Base-by-base conservation (phyloP, 2,113 vertebrate species). In the Poeciliopsis occidentalis region DNA sequence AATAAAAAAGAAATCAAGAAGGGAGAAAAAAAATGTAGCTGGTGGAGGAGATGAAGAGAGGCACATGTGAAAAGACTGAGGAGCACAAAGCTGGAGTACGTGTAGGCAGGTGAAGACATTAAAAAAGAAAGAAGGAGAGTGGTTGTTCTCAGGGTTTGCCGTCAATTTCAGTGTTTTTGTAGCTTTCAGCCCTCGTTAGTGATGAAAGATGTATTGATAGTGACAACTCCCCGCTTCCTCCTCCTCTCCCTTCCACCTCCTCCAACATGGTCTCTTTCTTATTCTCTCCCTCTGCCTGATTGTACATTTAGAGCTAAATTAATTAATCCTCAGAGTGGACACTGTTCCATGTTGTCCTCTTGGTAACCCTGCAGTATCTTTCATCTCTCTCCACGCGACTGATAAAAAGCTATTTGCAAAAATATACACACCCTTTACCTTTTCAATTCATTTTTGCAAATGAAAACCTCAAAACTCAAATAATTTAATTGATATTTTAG, bases 151-250 rank as follows among this genome's bases (percentile, higher is more conserved):
- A 7, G 74, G 85, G 76, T 85, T 64, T 92, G 89, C 88, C 89
- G 87, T 89, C 86, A 87, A 76, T 90, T 84, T 86, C 79, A 90
- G 84, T 84, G 87, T 92, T 90, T 92, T 84, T 91, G 88, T 79
- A 86, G 92, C 91, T 91, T 94, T 95, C 94, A 94, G 91, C 89
- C 85, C 92, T 94, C 81, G 86, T 95, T 95, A 94, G 89, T 81
- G 84, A 87, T 92, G 90, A 94, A 85, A 91, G 93, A 93, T 84
- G 90, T 84, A 93, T 92, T 70, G 69, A 87, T 89, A 79, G 85
- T 94, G 92, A 93, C 92, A 92, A 71, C 75, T 75, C 78, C 65
- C 69, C 80, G 57, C 85, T 62, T 60, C 65, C 70, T 70, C 78
- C 74, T 31, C 64, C 85, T 63, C 64, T 70, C 69, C 69, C 71